phyloP scores from a whole-genome alignment of 1,140 invertebrate genomes.

The Drosophila obscura region DNA sequence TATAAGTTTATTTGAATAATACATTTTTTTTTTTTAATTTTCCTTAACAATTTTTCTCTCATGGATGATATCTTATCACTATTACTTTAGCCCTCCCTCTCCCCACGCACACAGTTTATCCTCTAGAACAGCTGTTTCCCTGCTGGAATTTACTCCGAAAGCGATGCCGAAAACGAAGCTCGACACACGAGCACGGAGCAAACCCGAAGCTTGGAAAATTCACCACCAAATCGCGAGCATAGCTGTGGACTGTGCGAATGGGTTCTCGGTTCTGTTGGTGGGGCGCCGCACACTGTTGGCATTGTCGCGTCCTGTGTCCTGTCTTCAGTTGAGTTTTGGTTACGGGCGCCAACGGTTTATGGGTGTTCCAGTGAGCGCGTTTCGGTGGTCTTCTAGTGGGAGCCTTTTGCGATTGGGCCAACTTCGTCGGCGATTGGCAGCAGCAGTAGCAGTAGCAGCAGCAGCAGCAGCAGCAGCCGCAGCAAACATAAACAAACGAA shows the following conservation, averaged over 20 bases:
- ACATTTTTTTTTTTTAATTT: background rate
- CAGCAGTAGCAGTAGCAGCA: slow-evolving; percentile 9
- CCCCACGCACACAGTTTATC: background rate
- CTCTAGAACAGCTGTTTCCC: slow-evolving; percentile 61
- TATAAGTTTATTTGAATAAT: background rate
- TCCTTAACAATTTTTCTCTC: background rate
- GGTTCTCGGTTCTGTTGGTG: slow-evolving; percentile 10
- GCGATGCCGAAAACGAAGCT: slow-evolving; percentile 1
- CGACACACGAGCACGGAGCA: slow-evolving; percentile 10
- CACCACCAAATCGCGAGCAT: slow-evolving; percentile 58
- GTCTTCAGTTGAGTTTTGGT: slow-evolving; percentile 78
- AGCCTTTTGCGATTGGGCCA: slow-evolving; percentile 8
- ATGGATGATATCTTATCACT: background rate
- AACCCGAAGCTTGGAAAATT: slow-evolving; percentile 36
- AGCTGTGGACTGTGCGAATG: slow-evolving; percentile 10
- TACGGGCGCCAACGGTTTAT: slow-evolving; percentile 74
- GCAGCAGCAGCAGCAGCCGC: slow-evolving; percentile 15
- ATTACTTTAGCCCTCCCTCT: background rate
- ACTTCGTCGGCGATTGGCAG: slow-evolving; percentile 42
- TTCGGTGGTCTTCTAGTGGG: background rate
- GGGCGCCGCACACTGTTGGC: slow-evolving; percentile 28
- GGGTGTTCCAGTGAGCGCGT: slow-evolving; percentile 45
- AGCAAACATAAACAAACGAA: slow-evolving; percentile 49
- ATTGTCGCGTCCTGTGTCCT: slow-evolving; percentile 10
- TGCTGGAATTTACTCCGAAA: slow-evolving; percentile 73